Evolutionary conservation across 2,888 invertebrate genomes (phyloP).

Genomic region (Eutolmus rufibarbis): DNA sequence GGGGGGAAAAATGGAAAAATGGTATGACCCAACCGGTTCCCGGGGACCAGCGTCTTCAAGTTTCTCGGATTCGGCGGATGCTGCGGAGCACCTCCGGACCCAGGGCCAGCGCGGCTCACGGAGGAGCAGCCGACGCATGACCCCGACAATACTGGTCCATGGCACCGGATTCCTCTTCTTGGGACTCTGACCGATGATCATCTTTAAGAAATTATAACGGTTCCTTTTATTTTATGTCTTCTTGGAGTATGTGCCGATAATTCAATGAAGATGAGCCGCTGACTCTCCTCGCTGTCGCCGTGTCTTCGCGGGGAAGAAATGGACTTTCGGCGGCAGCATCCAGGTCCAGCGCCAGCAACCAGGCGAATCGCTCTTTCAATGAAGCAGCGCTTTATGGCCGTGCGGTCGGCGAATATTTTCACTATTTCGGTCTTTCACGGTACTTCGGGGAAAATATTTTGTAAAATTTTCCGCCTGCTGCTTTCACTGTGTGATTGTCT

Average conservation of each 20-base stretch:
- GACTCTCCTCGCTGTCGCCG: not conserved
- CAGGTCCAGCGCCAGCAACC: not conserved
- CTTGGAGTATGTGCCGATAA: slow-evolving; percentile 42
- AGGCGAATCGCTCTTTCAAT: not conserved
- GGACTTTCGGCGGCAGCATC: not conserved
- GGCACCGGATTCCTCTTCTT: slow-evolving; percentile 29
- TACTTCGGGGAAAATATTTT: not conserved
- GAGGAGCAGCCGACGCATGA: slow-evolving; percentile 1
- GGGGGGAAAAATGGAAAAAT: not conserved
- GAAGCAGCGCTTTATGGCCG: not conserved
- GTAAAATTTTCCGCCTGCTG: not conserved
- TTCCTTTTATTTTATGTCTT: slow-evolving; percentile 42
- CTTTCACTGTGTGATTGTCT: not conserved
- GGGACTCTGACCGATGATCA: slow-evolving; percentile 41
- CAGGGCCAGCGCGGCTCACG: not conserved
- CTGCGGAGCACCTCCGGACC: not conserved
- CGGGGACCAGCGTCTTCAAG: not conserved
- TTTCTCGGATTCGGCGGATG: slow-evolving; percentile 1
- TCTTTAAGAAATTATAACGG: slow-evolving; percentile 43
- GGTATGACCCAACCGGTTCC: slow-evolving; percentile 35
- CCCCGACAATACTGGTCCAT: slow-evolving; percentile 35
- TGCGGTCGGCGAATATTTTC: not conserved
- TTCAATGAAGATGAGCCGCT: slow-evolving; percentile 38
- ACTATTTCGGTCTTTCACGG: not conserved
- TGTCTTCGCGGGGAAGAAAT: not conserved